Evolutionary conservation across 2,113 vertebrate genomes (phyloP).

Genomic region (Pardalotus punctatus): DNA sequence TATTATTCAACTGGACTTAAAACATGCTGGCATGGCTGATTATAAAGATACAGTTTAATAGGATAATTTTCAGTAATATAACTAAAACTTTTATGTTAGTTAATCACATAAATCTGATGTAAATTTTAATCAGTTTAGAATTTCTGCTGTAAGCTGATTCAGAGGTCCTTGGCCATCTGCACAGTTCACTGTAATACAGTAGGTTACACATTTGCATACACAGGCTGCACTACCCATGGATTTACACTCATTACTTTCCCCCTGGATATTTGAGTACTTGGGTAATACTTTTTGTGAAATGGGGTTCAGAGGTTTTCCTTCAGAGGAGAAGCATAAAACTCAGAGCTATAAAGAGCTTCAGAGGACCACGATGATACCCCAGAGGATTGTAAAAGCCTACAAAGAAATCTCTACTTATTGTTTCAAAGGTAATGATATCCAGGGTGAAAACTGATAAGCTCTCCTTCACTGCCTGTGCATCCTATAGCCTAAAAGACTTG

Average conservation of each 20-base stretch:
- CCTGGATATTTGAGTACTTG: not conserved
- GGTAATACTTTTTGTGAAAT: not conserved
- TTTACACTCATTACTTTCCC: not conserved
- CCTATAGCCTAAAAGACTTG: not conserved
- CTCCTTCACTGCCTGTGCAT: not conserved
- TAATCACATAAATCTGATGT: not conserved
- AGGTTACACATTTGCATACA: not conserved
- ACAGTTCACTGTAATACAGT: not conserved
- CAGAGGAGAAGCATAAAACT: not conserved
- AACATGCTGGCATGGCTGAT: not conserved
- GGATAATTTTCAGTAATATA: not conserved
- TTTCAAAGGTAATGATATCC: not conserved
- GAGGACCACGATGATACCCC: not conserved
- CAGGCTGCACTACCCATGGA: not conserved
- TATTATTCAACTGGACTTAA: not conserved
- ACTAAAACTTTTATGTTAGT: not conserved
- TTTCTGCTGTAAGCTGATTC: not conserved
- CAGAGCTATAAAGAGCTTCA: not conserved
- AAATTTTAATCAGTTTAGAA: constrained; percentile 13
- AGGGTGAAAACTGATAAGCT: not conserved
- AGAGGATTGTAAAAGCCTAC: not conserved
- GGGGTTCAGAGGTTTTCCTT: not conserved
- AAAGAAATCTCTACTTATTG: not conserved
- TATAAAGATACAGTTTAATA: not conserved
- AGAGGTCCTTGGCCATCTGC: not conserved